phyloP scores from a whole-genome alignment of 92 coral and sea anemone species.

The Bergia puertoricense region DNA sequence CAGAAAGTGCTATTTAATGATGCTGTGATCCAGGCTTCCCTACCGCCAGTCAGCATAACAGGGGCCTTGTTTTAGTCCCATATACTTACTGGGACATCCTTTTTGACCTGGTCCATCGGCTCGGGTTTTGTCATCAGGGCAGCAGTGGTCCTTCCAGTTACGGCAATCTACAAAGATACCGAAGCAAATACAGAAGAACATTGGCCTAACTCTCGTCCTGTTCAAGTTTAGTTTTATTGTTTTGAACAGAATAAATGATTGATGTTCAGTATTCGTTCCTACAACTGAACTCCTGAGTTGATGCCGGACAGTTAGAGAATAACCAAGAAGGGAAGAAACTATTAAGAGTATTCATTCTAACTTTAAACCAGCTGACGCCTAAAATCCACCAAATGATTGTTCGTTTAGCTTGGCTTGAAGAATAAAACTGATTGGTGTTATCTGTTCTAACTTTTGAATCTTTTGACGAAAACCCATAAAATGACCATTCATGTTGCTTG shows the following conservation, averaged over 20 bases:
- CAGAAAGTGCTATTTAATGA: no score
- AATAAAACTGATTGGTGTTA: no score
- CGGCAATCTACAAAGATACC: slow-evolving; percentile 6
- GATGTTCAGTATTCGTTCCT: no score
- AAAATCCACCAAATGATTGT: not conserved
- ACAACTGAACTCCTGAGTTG: no score
- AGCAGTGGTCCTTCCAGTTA: slow-evolving; percentile 14
- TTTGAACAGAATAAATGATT: no score
- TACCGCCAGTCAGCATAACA: not conserved
- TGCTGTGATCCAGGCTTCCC: not conserved
- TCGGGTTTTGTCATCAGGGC: slow-evolving; percentile 11
- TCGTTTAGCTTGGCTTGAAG: no score
- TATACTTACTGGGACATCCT: slow-evolving; percentile 33
- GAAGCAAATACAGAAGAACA: not conserved
- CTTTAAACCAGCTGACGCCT: not conserved
- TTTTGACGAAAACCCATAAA: no score
- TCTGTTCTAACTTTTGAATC: no score
- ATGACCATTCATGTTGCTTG: no score
- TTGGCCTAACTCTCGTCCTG: not conserved
- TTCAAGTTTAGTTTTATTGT: not conserved
- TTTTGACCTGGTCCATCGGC: not conserved
- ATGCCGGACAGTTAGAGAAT: no score
- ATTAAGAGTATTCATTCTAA: no score
- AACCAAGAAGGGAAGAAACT: no score
- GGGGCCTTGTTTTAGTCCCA: not conserved